phyloP scores from a whole-genome alignment of 23 tunicate species.

The Styela clava region DNA sequence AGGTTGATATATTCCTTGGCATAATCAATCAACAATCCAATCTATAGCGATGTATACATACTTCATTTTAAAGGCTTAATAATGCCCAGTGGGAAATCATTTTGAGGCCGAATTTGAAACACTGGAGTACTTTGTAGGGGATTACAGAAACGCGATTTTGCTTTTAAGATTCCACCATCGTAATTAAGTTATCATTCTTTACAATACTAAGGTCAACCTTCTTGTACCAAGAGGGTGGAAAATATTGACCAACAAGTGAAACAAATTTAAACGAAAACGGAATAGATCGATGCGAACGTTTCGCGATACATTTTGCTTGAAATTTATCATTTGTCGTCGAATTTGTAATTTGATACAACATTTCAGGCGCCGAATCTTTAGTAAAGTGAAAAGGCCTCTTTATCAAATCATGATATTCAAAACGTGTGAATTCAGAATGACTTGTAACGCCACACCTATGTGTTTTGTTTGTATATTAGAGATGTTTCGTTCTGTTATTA shows the following conservation, averaged over 20 bases:
- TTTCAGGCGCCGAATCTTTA: too few species aligned
- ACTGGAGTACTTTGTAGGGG: background rate
- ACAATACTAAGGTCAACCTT: background rate
- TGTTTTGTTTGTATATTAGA: background rate
- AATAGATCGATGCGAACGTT: background rate
- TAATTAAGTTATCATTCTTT: background rate
- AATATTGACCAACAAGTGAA: background rate
- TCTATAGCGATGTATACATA: background rate
- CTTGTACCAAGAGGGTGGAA: background rate
- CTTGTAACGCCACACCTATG: background rate
- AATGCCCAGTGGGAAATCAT: background rate
- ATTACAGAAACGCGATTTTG: background rate
- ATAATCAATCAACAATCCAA: background rate
- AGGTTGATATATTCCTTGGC: background rate
- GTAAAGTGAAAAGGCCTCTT: background rate
- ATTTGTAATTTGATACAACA: background rate
- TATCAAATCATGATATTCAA: background rate
- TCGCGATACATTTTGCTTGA: background rate
- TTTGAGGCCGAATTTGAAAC: too few species aligned
- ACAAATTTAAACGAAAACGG: background rate
- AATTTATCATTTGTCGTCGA: background rate
- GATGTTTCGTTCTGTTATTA: background rate
- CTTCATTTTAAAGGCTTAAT: background rate
- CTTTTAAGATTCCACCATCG: background rate
- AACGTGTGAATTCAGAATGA: background rate